Evolutionary conservation across 1,140 invertebrate species (phyloP).

Genomic region (Brachionus koreanus): DNA sequence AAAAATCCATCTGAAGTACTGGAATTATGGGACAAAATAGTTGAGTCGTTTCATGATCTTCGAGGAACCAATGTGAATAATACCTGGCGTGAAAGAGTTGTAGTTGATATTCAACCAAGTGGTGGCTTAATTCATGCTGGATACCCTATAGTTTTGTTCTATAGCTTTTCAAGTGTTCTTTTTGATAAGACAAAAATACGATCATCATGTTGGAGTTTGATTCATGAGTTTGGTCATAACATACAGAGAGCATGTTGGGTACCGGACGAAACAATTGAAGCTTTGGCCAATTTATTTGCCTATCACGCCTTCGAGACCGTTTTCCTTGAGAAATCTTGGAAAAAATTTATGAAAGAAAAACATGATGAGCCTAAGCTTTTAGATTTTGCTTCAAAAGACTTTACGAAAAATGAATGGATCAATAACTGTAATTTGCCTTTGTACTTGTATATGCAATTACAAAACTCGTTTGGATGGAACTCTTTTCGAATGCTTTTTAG

Average conservation of each 20-base stretch:
- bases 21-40: constrained; percentile 46
- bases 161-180: neutral
- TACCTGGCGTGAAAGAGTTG: constrained; percentile 45
- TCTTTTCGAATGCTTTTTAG: constrained; percentile 11
- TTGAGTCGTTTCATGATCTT: constrained; percentile 45
- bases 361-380: neutral
- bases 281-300: constrained; percentile 48
- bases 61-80: constrained; percentile 45
- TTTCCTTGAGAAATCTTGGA: constrained; percentile 45
- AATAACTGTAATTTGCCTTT: neutral
- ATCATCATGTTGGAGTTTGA: constrained; percentile 46
- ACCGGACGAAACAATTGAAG: constrained; percentile 47
- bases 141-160: constrained; percentile 47
- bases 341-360: constrained; percentile 44
- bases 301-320: constrained; percentile 47
- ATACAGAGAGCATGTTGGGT: constrained; percentile 47
- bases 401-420: neutral
- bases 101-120: constrained; percentile 46
- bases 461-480: constrained; percentile 20
- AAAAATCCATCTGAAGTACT: constrained; percentile 45
- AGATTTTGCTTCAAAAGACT: neutral
- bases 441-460: constrained; percentile 15
- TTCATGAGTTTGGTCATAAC: constrained; percentile 49
- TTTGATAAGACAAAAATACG: neutral
- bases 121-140: constrained; percentile 47